These are phyloP conservation scores for Camelus bactrianus DNA, from an alignment of 2,113 vertebrate species.

Conservation along the genomic window DNA sequence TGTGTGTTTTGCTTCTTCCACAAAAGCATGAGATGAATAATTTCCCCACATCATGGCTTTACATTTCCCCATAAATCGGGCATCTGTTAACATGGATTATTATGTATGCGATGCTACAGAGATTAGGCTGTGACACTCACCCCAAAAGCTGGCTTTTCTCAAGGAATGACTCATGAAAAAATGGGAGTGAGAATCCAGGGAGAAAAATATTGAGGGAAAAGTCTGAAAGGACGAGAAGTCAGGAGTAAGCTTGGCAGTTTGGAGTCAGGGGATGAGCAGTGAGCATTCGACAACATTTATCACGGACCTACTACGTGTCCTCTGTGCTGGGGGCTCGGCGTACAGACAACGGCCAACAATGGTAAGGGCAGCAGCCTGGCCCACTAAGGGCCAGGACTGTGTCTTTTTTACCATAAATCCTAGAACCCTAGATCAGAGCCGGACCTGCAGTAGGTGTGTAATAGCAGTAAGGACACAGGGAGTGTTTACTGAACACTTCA, in stretches of 20 bases:
- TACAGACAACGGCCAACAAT: not conserved
- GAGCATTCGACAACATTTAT: not conserved
- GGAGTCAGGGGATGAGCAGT: not conserved
- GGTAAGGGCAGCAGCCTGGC: not conserved
- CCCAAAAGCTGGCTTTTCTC: slow-evolving; percentile 44
- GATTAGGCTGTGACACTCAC: slow-evolving; percentile 62
- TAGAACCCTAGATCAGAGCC: not conserved
- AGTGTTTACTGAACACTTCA: not conserved
- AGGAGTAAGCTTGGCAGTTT: not conserved
- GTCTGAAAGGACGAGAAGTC: not conserved
- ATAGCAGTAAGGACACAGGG: not conserved
- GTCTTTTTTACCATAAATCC: not conserved
- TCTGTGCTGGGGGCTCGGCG: not conserved
- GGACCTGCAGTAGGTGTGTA: not conserved
- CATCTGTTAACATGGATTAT: slow-evolving; percentile 77
- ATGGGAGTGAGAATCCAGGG: not conserved
- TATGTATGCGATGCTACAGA: slow-evolving; percentile 51
- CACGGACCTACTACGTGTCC: not conserved
- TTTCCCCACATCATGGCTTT: slow-evolving; percentile 77
- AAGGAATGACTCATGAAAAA: slow-evolving; percentile 72
- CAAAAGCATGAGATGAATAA: slow-evolving; percentile 78
- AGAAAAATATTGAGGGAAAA: slow-evolving; percentile 13
- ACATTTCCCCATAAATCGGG: slow-evolving; percentile 76
- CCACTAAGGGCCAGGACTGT: not conserved
- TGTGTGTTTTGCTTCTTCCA: slow-evolving; percentile 79